Base-by-base conservation (phyloP, 2,797 vertebrate species). In the Micropoecilia bifurca region DNA sequence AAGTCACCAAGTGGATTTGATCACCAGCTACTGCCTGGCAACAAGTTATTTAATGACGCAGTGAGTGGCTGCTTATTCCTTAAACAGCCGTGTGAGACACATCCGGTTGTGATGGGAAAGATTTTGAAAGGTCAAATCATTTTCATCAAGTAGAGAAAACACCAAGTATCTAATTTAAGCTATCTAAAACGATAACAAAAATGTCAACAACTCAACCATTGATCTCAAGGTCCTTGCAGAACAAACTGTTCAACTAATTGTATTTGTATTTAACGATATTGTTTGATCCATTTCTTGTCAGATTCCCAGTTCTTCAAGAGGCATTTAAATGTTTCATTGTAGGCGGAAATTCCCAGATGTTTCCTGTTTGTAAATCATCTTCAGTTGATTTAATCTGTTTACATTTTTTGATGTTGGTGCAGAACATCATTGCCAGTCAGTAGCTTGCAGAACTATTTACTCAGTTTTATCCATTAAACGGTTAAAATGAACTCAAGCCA, bases 331-430 rank as follows among this genome's bases (percentile, higher is more conserved):
- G 12, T 41, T 69, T 69, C 22, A n/a, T 69, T n/a, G 22, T 69
- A 25, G n/a, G 9, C 2, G 28, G 66, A 14, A 69, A 13, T 41
- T 69, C 4, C 41, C 66, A 7, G 12, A 69, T 43, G 22, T 71
- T 71, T 71, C 68, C 68, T 46, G 68, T 71, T 71, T 71, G 68
- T 28, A 71, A 71, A 71, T 71, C n/a, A 28, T 71, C 41, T 45
- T 28, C 25, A 45, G 14, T 43, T 46, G 68, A 71, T 71, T 71
- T 14, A 8, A 71, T 71, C 43, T 71, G 68, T 46, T 71, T 28
- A 46, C 43, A 71, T 71, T 71, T 71, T 71, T 46, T 20, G 25
- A 43, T 71, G 41, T 71, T 71, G 25, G 30, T 28, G 68, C 68
- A 28, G 8, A 71, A 28, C 68, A 14, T 22, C 39, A 45, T 45